phyloP scores from a whole-genome alignment of 2,888 invertebrate species.

The Rhagonycha lutea region DNA sequence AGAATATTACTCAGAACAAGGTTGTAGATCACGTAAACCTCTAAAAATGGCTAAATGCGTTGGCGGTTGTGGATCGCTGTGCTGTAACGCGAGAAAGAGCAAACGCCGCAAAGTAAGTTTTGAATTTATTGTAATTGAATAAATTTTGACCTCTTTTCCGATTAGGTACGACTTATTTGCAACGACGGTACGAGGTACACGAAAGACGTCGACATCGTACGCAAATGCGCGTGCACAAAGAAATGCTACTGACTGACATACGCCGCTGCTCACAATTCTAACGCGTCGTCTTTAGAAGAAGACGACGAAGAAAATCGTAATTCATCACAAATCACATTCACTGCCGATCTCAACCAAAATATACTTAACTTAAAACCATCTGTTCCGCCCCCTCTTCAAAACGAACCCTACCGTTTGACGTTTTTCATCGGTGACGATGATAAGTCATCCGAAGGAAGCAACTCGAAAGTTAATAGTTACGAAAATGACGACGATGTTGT shows the following conservation, averaged over 20 bases:
- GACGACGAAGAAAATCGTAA: conserved; percentile 12
- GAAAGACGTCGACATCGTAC: conserved; percentile 94
- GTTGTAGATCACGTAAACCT: conserved; percentile 87
- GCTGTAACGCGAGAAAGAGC: conserved; percentile 90
- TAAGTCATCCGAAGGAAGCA: conserved; percentile 11
- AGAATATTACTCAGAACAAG: conserved; percentile 88
- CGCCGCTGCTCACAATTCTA: conserved; percentile 62
- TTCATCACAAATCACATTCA: conserved; percentile 33
- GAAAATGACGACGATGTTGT: conserved; percentile 45
- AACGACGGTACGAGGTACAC: conserved; percentile 90
- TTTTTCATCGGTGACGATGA: conserved; percentile 49
- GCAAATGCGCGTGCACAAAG: conserved; percentile 94
- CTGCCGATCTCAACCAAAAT: conserved; percentile 37
- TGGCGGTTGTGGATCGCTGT: conserved; percentile 79
- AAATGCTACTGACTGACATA: conserved; percentile 80
- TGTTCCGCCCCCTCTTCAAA: conserved; percentile 32
- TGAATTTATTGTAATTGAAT: background rate
- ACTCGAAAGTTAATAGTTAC: conserved; percentile 13
- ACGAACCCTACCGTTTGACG: conserved; percentile 50
- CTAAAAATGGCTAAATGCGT: conserved; percentile 88
- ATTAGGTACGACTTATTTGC: conserved; percentile 88
- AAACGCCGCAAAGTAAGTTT: conserved; percentile 84
- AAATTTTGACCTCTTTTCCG: conserved; percentile 30
- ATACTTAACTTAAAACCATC: conserved; percentile 43
- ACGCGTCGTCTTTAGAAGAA: conserved; percentile 38